Evolutionary conservation across 2,888 invertebrate genomes (phyloP), one percentile per base, ranked within the genome.

Genomic region (Volucella inanis): DNA sequence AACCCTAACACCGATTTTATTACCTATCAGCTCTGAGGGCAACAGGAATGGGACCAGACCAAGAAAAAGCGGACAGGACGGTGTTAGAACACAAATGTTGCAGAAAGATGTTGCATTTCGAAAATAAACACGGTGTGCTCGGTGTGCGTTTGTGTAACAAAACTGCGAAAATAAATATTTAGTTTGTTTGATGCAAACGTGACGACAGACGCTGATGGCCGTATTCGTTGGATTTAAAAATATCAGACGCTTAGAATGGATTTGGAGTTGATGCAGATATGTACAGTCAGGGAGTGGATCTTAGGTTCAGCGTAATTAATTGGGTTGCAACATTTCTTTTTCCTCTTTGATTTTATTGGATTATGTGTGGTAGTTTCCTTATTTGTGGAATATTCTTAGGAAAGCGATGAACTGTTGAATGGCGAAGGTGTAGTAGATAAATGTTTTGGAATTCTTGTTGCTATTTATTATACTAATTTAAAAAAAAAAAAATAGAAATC

Each of bases 111-210:
- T 72, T 67, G 76, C 68, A n/a, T 61, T 80, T 67, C 45, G 76
- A 57, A 80, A 81, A 85, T 85, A 85, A 85, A 81, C 81, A 80
- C 72, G 68, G 64, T 57, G 4, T 64, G 62, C 62, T 50, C 11
- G 59, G 18, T 74, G 31, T 31, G 70, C 79, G 65, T 79, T 85
- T 85, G 80, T 75, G 49, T 57, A 77, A 76, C 45, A 80, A 31
- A 31, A 84, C 80, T 75, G 72, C 62, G 62, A 81, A 81, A 85
- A 85, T 81, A 85, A 85, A 85, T 85, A 81, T 81, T 85, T 77
- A 64, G 45, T 43, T 31, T 31, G 57, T 71, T 85, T 62, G 80
- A 79, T 79, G 74, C 59, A 45, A 74, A 74, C 55, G 68, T 83
- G 83, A 74, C 52, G 83, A 83, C 79, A 75, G 79, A 79, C 74